Evolutionary conservation across 2,888 invertebrate genomes (phyloP), one percentile per base, ranked within the genome.

Genomic region (Selenia dentaria): DNA sequence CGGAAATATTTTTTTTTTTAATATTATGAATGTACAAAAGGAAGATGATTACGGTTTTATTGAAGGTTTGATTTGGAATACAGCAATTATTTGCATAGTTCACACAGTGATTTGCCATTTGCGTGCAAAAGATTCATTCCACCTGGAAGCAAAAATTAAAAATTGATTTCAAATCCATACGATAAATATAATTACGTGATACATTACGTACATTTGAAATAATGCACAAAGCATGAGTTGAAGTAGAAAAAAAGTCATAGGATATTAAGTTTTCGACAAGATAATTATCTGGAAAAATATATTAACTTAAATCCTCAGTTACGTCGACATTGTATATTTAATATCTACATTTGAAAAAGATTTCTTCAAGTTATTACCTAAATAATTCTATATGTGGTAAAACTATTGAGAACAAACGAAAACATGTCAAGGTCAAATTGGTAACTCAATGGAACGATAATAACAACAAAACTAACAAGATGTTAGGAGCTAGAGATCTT

Each of bases 181-280:
- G 28, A 62, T 32, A 71, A 70, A 51, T 9, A 18, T 14, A 53
- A 62, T 6, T 70, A 70, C 42, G 42, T 70, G 0, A 62, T 70
- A 10, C 69, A 75, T 46, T 70, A 66, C 9, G 9, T 10, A 25
- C 22, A 22, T 22, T 6, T 22, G 3, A 22, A 22, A 22, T 3
- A 22, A 22, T 22, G 25, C 6, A 6, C 6, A 6, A 22, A 22
- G 22, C 22, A 22, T 6, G 22, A 6, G 2, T 6, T 22, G 8
- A 6, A 22, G 8, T 8, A 5, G 22, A 22, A 22, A 22, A 22
- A 5, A 22, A 22, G 2, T n/a, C 22, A 22, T 8, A 3, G 22
- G 3, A 6, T 22, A 6, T 22, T 22, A 22, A 22, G 22, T 22
- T 22, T 22, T 22, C 22, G 22, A 3, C 22, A 22, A 22, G 5